Conservation (phyloP, 2,888 invertebrate genomes). For the Heliconius ismenius region DNA sequence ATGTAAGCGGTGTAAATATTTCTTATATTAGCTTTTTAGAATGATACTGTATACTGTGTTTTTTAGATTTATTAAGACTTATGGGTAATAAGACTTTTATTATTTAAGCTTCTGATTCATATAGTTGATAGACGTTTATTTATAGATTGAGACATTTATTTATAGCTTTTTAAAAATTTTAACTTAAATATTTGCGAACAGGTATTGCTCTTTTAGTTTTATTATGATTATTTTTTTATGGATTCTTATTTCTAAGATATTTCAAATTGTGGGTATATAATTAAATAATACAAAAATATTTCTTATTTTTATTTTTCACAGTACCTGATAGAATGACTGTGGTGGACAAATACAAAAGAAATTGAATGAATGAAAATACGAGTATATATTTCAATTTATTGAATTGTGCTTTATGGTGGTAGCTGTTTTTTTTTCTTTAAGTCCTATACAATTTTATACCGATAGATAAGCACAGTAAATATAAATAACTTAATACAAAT, state of each 20-base stretch:
- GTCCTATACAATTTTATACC: slow-evolving; percentile 20
- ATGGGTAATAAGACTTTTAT: slow-evolving; percentile 62
- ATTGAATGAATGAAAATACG: background rate
- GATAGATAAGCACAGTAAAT: slow-evolving; percentile 16
- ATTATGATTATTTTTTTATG: background rate
- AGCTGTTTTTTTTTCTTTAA: background rate
- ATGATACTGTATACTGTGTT: slow-evolving; percentile 65
- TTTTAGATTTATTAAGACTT: slow-evolving; percentile 61
- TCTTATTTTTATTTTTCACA: slow-evolving; percentile 1
- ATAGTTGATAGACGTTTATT: slow-evolving; percentile 50
- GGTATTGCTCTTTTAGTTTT: slow-evolving; percentile 8
- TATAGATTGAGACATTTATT: slow-evolving; percentile 35
- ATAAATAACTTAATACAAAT: slow-evolving; percentile 10
- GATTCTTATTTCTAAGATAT: background rate
- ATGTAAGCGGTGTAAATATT: slow-evolving; percentile 29
- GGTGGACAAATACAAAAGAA: background rate
- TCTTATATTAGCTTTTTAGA: slow-evolving; percentile 55
- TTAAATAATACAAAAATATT: slow-evolving; percentile 15
- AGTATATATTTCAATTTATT: background rate
- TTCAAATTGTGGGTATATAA: slow-evolving; percentile 9
- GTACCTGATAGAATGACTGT: background rate
- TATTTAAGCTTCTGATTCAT: slow-evolving; percentile 66
- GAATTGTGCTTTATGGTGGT: background rate
- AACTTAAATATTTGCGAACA: background rate
- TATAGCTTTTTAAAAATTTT: background rate